A percentile compares a stretch with the other conserved stretches of the same genome.
phyloP scores from a whole-genome alignment of 1,140 invertebrate species.

The Drosophila sp. region DNA sequence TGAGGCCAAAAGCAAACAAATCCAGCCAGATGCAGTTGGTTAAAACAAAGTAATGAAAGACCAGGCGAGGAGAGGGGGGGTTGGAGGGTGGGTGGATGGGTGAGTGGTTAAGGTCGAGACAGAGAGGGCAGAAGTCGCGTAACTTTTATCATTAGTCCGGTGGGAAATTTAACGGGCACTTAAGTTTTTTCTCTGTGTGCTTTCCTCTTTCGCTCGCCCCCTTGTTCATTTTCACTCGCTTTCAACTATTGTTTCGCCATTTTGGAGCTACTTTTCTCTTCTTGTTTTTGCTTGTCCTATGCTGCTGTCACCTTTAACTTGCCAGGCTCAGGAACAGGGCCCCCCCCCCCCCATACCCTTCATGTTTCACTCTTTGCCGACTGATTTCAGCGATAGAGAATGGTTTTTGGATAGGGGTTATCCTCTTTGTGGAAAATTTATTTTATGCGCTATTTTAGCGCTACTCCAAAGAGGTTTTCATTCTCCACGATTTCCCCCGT shows the following conservation, averaged over 20 bases:
- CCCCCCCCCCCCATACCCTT: neutral
- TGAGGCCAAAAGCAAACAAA: constrained; percentile 44
- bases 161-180: constrained; percentile 81
- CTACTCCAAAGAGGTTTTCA: constrained; percentile 57
- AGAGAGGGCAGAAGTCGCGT: constrained; percentile 55
- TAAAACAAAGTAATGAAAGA: constrained; percentile 8
- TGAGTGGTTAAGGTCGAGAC: constrained; percentile 9
- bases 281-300: constrained; percentile 14
- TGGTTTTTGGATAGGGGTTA: neutral
- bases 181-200: constrained; percentile 58
- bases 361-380: neutral
- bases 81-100: constrained; percentile 20
- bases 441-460: constrained; percentile 69
- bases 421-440: constrained; percentile 59
- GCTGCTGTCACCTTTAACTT: constrained; percentile 73
- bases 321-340: constrained; percentile 26
- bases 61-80: constrained; percentile 9
- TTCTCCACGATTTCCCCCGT: constrained; percentile 59
- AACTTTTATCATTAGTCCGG: constrained; percentile 80
- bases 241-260: constrained; percentile 77
- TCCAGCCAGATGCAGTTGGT: constrained; percentile 37
- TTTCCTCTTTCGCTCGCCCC: neutral
- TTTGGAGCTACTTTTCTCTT: constrained; percentile 28
- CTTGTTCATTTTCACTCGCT: constrained; percentile 48
- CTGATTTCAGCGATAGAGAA: neutral